These are phyloP conservation scores for Lucifuga dentata DNA, from an alignment of 2,113 vertebrate species.

Conservation along the genomic window DNA sequence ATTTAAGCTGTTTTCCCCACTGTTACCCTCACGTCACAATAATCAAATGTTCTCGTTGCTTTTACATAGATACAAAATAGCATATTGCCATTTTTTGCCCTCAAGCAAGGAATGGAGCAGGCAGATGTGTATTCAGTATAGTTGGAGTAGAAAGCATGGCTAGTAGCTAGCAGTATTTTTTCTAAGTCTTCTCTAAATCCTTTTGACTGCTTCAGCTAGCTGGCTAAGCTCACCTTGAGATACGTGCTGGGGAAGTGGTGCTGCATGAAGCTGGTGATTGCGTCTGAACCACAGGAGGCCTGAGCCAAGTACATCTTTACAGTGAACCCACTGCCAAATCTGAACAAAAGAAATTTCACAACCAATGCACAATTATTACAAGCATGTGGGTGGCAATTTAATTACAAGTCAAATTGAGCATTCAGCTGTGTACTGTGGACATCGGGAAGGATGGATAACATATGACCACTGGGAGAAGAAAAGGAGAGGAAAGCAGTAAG, in stretches of 20 bases:
- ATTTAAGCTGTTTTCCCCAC: no score
- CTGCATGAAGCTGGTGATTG: slow-evolving; percentile 92
- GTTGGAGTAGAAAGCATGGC: no score
- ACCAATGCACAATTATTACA: slow-evolving; percentile 43
- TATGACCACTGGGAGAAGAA: slow-evolving; percentile 20
- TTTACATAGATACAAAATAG: no score
- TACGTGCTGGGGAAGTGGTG: slow-evolving; percentile 89
- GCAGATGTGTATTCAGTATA: no score
- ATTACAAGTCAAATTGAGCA: slow-evolving; percentile 39
- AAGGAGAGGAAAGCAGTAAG: slow-evolving; percentile 32
- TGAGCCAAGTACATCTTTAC: slow-evolving; percentile 94
- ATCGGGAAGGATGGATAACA: slow-evolving; percentile 5
- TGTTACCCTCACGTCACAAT: no score
- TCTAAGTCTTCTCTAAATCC: slow-evolving; percentile 12
- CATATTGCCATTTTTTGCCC: no score
- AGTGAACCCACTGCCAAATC: slow-evolving; percentile 97
- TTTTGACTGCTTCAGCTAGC: slow-evolving; percentile 8
- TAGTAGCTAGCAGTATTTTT: background rate
- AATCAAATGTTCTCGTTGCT: no score
- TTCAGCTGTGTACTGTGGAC: slow-evolving; percentile 18
- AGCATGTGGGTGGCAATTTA: slow-evolving; percentile 11
- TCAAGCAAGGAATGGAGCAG: no score
- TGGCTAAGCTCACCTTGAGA: slow-evolving; percentile 87
- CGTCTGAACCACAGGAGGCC: slow-evolving; percentile 80
- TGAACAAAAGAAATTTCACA: slow-evolving; percentile 64